Evolutionary conservation across 2,797 vertebrate genomes (phyloP).

Genomic region (Enteromius paludinosus): DNA sequence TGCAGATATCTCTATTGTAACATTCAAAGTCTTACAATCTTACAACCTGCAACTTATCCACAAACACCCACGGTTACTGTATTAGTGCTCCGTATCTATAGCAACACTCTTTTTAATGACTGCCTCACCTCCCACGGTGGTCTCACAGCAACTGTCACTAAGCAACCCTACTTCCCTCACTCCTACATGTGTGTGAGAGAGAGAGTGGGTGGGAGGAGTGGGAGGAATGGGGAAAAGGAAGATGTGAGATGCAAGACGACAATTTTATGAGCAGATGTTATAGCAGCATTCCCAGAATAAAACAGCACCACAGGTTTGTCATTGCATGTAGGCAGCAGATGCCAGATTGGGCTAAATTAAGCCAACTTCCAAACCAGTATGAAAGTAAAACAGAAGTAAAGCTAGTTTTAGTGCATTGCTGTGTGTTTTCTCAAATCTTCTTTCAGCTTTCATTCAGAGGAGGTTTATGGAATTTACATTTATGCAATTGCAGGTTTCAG

Average conservation of each 20-base stretch:
- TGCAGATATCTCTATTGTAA: not conserved
- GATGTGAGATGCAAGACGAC: conserved; percentile 40
- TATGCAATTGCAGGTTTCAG: not conserved
- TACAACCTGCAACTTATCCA: conserved; percentile 49
- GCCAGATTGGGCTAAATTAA: conserved; percentile 11
- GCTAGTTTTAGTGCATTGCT: not conserved
- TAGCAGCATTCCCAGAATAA: conserved; percentile 26
- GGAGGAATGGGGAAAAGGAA: conserved; percentile 43
- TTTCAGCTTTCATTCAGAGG: not conserved
- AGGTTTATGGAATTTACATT: not conserved
- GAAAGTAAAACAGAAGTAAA: not conserved
- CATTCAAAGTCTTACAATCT: conserved; percentile 39
- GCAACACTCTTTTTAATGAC: conserved; percentile 59
- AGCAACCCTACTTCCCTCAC: conserved; percentile 59
- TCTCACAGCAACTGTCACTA: conserved; percentile 64
- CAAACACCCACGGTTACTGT: conserved; percentile 54
- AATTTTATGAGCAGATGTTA: conserved; percentile 48
- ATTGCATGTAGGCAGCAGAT: conserved; percentile 23
- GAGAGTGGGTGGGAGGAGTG: conserved; percentile 51
- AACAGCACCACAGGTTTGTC: conserved; percentile 29
- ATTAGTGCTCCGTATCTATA: conserved; percentile 59
- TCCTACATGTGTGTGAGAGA: conserved; percentile 44
- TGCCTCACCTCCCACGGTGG: conserved; percentile 59
- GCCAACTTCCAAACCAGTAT: not conserved
- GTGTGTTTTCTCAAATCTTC: not conserved